Evolutionary conservation across 1,140 invertebrate genomes (phyloP).

Genomic region (Mylabris phalerata): DNA sequence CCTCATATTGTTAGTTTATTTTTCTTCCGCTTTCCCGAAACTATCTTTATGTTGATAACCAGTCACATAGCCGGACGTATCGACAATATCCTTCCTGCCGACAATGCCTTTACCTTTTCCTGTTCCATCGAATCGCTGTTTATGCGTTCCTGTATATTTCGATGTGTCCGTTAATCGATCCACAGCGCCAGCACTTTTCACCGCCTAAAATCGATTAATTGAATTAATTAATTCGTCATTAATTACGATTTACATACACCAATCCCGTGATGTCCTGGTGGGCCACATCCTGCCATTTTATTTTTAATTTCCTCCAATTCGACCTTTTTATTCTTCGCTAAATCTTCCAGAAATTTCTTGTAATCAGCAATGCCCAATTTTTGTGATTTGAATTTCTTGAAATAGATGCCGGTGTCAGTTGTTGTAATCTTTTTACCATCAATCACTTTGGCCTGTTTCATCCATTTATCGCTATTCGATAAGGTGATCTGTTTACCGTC

Average conservation of each 20-base stretch:
- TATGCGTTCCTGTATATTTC: constrained; percentile 88
- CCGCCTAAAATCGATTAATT: constrained; percentile 19
- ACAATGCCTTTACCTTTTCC: constrained; percentile 86
- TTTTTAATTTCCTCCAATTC: constrained; percentile 48
- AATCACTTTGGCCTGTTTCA: constrained; percentile 69
- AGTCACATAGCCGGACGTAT: constrained; percentile 78
- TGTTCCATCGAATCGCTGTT: constrained; percentile 76
- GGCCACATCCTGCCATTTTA: constrained; percentile 50
- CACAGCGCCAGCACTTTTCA: constrained; percentile 61
- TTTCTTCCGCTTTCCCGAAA: constrained; percentile 19
- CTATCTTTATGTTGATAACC: constrained; percentile 80
- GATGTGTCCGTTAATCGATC: constrained; percentile 82
- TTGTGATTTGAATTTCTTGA: constrained; percentile 57
- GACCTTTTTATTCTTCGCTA: constrained; percentile 53
- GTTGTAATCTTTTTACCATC: constrained; percentile 63
- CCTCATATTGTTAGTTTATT: no score
- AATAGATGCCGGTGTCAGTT: constrained; percentile 61
- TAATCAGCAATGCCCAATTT: constrained; percentile 50
- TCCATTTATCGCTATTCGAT: constrained; percentile 68
- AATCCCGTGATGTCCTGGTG: constrained; percentile 43
- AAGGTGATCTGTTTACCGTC: constrained; percentile 62
- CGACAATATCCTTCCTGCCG: constrained; percentile 71
- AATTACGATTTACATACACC: constrained; percentile 32
- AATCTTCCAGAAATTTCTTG: constrained; percentile 51
- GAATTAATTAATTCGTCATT: constrained; percentile 1